Evolutionary conservation across 2,113 vertebrate genomes (phyloP).

Genomic region (Cyphomyrus plagiostoma): DNA sequence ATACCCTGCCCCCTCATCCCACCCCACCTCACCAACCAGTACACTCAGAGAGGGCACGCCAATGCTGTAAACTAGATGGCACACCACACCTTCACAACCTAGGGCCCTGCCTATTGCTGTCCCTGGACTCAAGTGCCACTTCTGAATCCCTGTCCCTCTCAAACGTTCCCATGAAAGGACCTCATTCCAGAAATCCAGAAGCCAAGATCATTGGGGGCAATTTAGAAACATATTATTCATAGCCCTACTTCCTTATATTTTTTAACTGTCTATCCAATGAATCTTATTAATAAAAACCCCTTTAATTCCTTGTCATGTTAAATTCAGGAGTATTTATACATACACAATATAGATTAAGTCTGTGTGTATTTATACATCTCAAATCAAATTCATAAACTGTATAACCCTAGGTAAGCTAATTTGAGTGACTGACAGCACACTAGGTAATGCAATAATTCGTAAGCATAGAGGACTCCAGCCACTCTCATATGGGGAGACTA

Average conservation of each 20-base stretch:
- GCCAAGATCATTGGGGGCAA: neutral
- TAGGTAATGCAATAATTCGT: neutral
- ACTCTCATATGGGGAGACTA: constrained; percentile 33
- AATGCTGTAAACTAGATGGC: neutral
- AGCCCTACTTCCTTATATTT: neutral
- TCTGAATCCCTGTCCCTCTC: neutral
- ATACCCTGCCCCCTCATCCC: too few species aligned
- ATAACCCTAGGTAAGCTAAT: constrained; percentile 27
- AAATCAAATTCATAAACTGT: constrained; percentile 7
- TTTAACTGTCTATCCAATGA: neutral
- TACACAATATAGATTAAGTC: constrained; percentile 10
- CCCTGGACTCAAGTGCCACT: neutral
- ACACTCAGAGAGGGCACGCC: neutral
- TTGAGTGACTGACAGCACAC: constrained; percentile 20
- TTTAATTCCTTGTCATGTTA: constrained; percentile 29
- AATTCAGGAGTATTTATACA: constrained; percentile 29
- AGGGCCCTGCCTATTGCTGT: neutral
- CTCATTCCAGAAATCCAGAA: neutral
- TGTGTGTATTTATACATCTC: neutral
- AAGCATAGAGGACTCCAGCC: constrained; percentile 13
- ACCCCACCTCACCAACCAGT: neutral
- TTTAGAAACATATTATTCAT: neutral
- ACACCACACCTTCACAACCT: neutral
- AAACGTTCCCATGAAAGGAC: neutral
- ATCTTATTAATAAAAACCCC: constrained; percentile 18